Base-by-base conservation (phyloP, 2,797 vertebrate species). In the Todus mexicanus region DNA sequence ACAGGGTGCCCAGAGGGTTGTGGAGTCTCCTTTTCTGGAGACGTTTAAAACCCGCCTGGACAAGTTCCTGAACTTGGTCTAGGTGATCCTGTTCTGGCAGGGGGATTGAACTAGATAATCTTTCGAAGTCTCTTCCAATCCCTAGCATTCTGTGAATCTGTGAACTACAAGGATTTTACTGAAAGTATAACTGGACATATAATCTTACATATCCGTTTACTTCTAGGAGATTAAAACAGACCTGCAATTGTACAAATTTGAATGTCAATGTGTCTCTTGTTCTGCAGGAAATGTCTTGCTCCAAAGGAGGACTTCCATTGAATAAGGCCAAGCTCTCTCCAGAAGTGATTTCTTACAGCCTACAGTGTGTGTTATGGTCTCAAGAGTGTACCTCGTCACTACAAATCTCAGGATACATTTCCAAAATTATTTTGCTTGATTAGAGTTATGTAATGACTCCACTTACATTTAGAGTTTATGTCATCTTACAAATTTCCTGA, bases 331-430 rank as follows among this genome's bases (percentile, higher is more conserved):
- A 31, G 8, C 27, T 70, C 25, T 53, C 33, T 56, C 11, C 0
- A 3, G n/a, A 88, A 75, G 35, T 0, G 0, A 15, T 4, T 4
- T 20, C 37, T 57, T 51, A 4, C 29, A 72, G 5, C 12, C 54
- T n/a, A 17, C 20, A 51, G 51, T 11, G 4, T 5, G 4, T 12
- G 20, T 38, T 72, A 37, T 19, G 29, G 16, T 38, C 79, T 51
- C 54, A 70, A 16, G 31, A 40, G 7, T 33, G 11, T 23, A 29
- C 25, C 43, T 66, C 47, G 60, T 50, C 26, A 21, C 53, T 53
- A 18, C 37, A 64, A 18, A 57, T 35, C 72, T 89, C 60, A 63
- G 35, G 10, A 90, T 70, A 16, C 37, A 33, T 70, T 90, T 80
- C 38, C 1, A 0, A 84, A 92, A 64, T 65, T 4, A 11, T 45